Conservation (phyloP, 2,888 invertebrate genomes). For the Hemaris fuciformis region DNA sequence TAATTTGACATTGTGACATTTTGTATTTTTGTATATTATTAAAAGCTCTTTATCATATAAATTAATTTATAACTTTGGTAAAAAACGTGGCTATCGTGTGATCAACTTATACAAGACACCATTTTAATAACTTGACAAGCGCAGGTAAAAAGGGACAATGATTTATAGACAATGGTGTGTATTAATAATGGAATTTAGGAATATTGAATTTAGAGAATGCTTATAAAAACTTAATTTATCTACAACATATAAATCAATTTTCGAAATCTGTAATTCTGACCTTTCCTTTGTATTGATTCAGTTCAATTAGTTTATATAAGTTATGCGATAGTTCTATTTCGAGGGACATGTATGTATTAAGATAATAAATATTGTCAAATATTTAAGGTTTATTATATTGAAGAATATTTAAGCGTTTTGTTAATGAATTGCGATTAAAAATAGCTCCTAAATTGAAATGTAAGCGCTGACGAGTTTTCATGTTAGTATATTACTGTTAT, state of each 20-base stretch:
- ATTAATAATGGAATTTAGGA: neutral
- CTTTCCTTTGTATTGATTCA: neutral
- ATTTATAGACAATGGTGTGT: neutral
- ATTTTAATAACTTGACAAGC: neutral
- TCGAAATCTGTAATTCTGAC: neutral
- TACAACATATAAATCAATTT: neutral
- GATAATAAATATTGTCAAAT: too few species aligned
- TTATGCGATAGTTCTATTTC: too few species aligned
- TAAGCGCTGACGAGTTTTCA: too few species aligned
- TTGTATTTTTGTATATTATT: too few species aligned
- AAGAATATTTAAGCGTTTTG: too few species aligned
- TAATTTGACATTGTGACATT: too few species aligned
- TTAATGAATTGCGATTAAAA: too few species aligned
- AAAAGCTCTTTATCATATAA: neutral
- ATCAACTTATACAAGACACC: neutral
- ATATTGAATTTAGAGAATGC: neutral
- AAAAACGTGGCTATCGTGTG: neutral
- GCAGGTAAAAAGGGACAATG: slow-evolving; percentile 3
- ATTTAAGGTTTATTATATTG: too few species aligned
- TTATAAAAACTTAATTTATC: neutral
- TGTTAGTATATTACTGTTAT: too few species aligned
- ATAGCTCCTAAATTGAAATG: too few species aligned
- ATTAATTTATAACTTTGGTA: neutral
- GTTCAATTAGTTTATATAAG: too few species aligned
- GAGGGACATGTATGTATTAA: too few species aligned